Evolutionary conservation across 2,797 vertebrate species (phyloP), one percentile per base, ranked within the genome.

Genomic region (Enteromius unitaeniatus): DNA sequence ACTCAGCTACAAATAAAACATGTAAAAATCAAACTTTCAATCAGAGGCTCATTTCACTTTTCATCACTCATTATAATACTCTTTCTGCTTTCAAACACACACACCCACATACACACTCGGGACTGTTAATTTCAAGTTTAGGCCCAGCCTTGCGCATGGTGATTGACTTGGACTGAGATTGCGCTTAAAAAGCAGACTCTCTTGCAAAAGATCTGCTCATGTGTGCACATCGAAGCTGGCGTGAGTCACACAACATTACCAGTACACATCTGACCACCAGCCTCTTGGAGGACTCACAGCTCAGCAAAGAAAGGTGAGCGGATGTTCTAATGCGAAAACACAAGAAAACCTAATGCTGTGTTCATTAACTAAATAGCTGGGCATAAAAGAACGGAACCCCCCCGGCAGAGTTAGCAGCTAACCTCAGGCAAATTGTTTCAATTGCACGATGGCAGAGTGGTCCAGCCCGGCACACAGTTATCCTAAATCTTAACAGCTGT

Each of bases 401-500:
- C 58, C 31, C 42, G 55, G 53, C 21, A 53, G 76, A 83, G 62
- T 79, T 76, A 60, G 65, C 51, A 83, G 53, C 42, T 51, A 83
- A 79, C 60, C 81, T 76, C 31, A 26, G 65, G 45, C 51, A 83
- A 81, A 86, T 58, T 78, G 78, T 81, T 86, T 84, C 45, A 84
- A 78, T 79, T 77, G 65, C 67, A 64, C 42, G 14, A 84, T 83
- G 78, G 51, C 67, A 74, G 60, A 21, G 21, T 19, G 31, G 76
- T 37, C 31, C n/a, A 23, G 55, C 55, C 55, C n/a, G 10, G 40
- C 58, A 65, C 76, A 86, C 34, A 28, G 60, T 83, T 86, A 45
- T 62, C 81, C 78, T 86, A 86, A 80, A 76, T 83, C 72, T 86
- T 81, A 80, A 84, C 70, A 86, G 64, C 81, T 83, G 76, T 13